Evolutionary conservation across 2,797 vertebrate species (phyloP).

Genomic region (Heliangelus exortis): DNA sequence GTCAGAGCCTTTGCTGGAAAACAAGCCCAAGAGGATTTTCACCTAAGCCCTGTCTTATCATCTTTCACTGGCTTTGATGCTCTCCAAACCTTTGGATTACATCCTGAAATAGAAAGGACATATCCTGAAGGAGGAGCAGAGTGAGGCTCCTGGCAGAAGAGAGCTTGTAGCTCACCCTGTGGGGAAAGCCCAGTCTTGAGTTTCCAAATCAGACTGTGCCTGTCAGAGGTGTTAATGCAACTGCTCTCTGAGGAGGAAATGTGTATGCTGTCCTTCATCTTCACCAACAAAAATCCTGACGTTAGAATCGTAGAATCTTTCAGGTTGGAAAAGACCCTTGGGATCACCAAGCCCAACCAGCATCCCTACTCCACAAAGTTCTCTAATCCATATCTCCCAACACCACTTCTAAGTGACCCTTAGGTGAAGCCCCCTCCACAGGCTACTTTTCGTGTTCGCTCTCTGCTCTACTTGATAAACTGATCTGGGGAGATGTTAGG

Average conservation of each 20-base stretch:
- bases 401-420: too few species aligned
- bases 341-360: too few species aligned
- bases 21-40: neutral
- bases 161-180: neutral
- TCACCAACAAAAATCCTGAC: neutral
- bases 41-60: neutral
- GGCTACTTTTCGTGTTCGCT: neutral
- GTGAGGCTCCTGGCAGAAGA: neutral
- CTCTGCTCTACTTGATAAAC: neutral
- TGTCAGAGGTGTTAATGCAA: neutral
- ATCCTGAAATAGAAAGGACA: neutral
- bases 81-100: neutral
- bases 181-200: neutral
- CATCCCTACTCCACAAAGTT: too few species aligned
- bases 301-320: neutral
- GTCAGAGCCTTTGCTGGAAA: neutral
- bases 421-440: neutral
- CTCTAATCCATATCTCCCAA: too few species aligned
- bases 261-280: neutral
- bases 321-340: too few species aligned
- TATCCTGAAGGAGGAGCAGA: neutral
- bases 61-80: neutral
- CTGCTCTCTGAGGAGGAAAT: neutral
- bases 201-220: neutral
- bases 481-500: fast-evolving